Evolutionary conservation across 2,797 vertebrate species (phyloP), one percentile per base, ranked within the genome.

Genomic region (Antennarius maculatus): DNA sequence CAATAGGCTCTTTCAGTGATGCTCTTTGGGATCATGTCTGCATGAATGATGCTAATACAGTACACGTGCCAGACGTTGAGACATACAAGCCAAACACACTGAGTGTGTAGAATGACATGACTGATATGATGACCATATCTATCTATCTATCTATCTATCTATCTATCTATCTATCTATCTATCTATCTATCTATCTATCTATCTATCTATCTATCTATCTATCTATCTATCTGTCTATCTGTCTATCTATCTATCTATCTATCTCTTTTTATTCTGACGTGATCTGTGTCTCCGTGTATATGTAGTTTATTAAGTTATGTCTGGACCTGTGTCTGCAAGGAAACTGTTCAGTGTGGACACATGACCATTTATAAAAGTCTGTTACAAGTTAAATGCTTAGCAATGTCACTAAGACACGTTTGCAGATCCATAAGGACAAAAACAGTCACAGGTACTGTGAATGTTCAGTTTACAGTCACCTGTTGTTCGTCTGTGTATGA

Each of bases 41-140:
- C 79, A 86, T 78, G 39, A 73, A 85, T 90, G 81, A 91, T 86
- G 83, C 71, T 89, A 90, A 91, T 89, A 83, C 85, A 88, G 79
- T 86, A 85, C 85, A 48, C 70, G 86, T 92, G 91, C 85, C 89
- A 69, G 76, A 61, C 69, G 17, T 61, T 39, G 41, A 7, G 29
- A 49, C 45, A 71, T 50, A 16, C 16, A 76, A 75, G 46, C 47
- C 77, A 66, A 74, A 62, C 23, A 71, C 55, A 37, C n/a, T 23
- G 23, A 23, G 23, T 23, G 23, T 61, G 53, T 45, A 37, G 4
- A 15, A 23, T 16, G n/a, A 56, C 43, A 7, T 37, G n/a, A 37
- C 42, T 18, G 13, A 69, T 39, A 39, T 3, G 27, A 0, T 47
- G 48, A 50, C 17, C n/a, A n/a, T n/a, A n/a, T n/a, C n/a, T n/a